Base-by-base conservation (phyloP, 2,888 invertebrate species). In the Phrixothrix hirtus region DNA sequence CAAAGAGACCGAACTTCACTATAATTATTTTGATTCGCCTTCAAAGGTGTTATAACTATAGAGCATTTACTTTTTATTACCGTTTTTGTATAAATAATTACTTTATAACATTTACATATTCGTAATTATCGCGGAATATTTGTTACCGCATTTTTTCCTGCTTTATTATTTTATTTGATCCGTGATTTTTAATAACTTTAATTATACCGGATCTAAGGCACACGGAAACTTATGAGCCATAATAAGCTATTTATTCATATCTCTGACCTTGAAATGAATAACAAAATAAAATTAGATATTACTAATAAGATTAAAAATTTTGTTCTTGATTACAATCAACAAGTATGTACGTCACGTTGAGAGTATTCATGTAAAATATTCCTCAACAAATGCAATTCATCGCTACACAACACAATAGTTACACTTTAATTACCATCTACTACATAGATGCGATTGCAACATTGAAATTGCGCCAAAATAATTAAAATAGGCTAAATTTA, bases 31-130 rank as follows among this genome's bases (percentile, higher is more conserved):
- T 2, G 35, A 16, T 35, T 35, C 15, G 16, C 35, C 35, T 35
- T 35, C 35, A n/a, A 21, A 35, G 31, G 12, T 31, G 31, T 5
- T 11, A 13, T 21, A 36, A 36, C 17, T 17, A 9, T 1, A 1
- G 6, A 36, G 9, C 17, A 13, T 10, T 17, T 36, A 10, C 36
- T 17, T 36, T 10, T 21, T 36, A 36, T 35, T 35, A 17, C 6
- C 9, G 6, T 35, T 35, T 15, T 36, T 36, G 11, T 21, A 11
- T 36, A 7, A 13, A 21, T 36, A 36, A 36, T 36, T 36, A 21
- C 12, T 10, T 36, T 36, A 21, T 21, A 10, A 21, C 6, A 36
- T 17, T 1, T 13, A n/a, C 2, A 30, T 30, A 30, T 9, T 6
- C 6, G 30, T 30, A 30, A 10, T 11, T 30, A 10, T 10, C 11